These are phyloP conservation scores for Eclectus roratus DNA, from an alignment of 2,113 vertebrate genomes.

Conservation along the genomic window DNA sequence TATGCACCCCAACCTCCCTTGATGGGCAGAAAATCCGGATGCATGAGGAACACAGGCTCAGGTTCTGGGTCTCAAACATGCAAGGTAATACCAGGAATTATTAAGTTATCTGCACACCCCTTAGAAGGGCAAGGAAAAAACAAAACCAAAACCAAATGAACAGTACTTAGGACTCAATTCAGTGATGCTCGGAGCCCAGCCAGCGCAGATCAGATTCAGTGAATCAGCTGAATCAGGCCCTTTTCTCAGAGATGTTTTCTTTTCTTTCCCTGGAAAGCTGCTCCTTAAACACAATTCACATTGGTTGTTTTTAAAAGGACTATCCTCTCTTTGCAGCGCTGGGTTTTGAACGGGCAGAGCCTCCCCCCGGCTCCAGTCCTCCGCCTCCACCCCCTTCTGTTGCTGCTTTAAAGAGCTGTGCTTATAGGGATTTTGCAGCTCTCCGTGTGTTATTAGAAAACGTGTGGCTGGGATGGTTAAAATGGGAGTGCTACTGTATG, in stretches of 20 bases:
- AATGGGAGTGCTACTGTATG: constrained; percentile 83
- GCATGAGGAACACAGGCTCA: neutral
- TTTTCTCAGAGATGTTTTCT: neutral
- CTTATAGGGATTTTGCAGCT: constrained; percentile 70
- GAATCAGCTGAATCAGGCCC: constrained; percentile 31
- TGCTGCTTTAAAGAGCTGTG: constrained; percentile 57
- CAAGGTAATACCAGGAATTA: neutral
- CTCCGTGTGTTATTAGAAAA: constrained; percentile 77
- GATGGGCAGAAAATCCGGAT: neutral
- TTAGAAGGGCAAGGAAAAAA: neutral
- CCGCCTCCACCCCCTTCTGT: constrained; percentile 42
- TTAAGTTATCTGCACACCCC: neutral
- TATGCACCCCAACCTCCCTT: neutral
- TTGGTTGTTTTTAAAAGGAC: constrained; percentile 51
- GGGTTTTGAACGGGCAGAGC: constrained; percentile 34
- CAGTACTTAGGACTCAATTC: neutral
- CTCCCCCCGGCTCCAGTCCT: neutral
- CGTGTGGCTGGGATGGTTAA: constrained; percentile 77
- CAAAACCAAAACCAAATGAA: neutral
- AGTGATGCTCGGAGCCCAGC: neutral
- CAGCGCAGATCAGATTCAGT: neutral
- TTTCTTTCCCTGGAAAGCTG: constrained; percentile 53
- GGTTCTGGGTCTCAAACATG: neutral
- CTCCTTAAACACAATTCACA: constrained; percentile 39
- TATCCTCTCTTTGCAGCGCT: constrained; percentile 33